phyloP scores from a whole-genome alignment of 2,113 vertebrate species.

The Camelus bactrianus region DNA sequence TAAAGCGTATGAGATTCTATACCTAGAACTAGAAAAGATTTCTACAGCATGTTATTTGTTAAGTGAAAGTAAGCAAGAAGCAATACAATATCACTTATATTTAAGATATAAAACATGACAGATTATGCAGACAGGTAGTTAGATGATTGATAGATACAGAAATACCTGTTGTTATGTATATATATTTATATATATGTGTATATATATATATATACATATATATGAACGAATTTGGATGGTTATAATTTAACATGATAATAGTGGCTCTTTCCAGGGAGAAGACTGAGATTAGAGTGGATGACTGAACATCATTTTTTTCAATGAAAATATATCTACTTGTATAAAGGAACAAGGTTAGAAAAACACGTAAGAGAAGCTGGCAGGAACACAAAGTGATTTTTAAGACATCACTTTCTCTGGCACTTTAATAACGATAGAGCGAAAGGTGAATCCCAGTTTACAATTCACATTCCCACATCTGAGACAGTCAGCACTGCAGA shows the following conservation, averaged over 20 bases:
- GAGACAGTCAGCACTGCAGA: not conserved
- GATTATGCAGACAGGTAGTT: not conserved
- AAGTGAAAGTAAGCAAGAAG: slow-evolving; percentile 4
- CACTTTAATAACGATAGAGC: not conserved
- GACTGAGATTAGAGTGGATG: not conserved
- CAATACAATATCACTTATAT: not conserved
- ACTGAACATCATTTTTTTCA: not conserved
- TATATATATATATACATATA: not conserved
- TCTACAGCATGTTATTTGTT: not conserved
- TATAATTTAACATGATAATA: not conserved
- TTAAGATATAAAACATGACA: not conserved
- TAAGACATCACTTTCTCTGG: not conserved
- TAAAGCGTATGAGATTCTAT: not conserved
- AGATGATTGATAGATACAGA: not conserved
- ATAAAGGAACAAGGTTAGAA: not conserved
- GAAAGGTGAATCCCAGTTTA: not conserved
- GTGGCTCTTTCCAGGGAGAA: not conserved
- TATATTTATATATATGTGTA: not conserved
- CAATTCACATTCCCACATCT: not conserved
- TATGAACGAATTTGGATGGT: not conserved
- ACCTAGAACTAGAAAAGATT: not conserved
- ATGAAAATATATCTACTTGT: not conserved
- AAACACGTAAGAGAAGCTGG: not conserved
- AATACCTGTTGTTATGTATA: not conserved
- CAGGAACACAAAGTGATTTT: not conserved